phyloP scores from a whole-genome alignment of 1,140 invertebrate species.

The Pinna nobilis region DNA sequence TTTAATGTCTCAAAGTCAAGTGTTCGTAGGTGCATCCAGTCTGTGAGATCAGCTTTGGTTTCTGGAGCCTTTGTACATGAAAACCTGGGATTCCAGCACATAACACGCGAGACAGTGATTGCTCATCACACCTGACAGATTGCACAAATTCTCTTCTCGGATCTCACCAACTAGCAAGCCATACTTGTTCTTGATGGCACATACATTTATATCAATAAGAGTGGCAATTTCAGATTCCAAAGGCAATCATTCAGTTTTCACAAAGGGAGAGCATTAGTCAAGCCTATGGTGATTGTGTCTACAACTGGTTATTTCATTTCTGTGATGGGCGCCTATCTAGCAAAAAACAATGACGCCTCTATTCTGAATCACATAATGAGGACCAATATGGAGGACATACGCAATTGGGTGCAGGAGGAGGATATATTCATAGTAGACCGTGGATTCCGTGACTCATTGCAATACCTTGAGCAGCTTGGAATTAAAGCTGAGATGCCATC shows the following conservation, averaged over 20 bases:
- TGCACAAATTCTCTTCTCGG: too few relatives aligned
- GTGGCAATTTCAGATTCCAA: slow-evolving; percentile 7
- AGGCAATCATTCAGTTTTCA: slow-evolving; percentile 13
- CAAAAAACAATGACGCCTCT: slow-evolving; percentile 22
- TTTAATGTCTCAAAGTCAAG: too few relatives aligned
- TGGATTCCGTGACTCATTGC: slow-evolving; percentile 16
- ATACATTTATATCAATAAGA: slow-evolving; percentile 10
- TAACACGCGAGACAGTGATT: too few relatives aligned
- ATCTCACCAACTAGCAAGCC: too few relatives aligned
- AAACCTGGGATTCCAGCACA: too few relatives aligned
- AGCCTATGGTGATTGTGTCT: slow-evolving; percentile 29
- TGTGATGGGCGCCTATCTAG: slow-evolving; percentile 19
- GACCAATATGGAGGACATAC: slow-evolving; percentile 7
- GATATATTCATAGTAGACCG: slow-evolving; percentile 23
- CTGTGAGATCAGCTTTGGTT: too few relatives aligned
- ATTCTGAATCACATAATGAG: slow-evolving; percentile 18
- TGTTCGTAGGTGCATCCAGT: neutral
- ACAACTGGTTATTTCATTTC: slow-evolving; percentile 20
- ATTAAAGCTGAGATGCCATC: slow-evolving; percentile 1
- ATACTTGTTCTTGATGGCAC: slow-evolving; percentile 5
- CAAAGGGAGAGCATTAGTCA: slow-evolving; percentile 19
- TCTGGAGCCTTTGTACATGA: too few relatives aligned
- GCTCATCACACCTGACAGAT: too few relatives aligned
- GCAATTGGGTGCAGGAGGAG: slow-evolving; percentile 9
- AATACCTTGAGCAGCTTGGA: slow-evolving; percentile 12